Conservation (phyloP, 2,113 vertebrate genomes). For the Butorides virescens region DNA sequence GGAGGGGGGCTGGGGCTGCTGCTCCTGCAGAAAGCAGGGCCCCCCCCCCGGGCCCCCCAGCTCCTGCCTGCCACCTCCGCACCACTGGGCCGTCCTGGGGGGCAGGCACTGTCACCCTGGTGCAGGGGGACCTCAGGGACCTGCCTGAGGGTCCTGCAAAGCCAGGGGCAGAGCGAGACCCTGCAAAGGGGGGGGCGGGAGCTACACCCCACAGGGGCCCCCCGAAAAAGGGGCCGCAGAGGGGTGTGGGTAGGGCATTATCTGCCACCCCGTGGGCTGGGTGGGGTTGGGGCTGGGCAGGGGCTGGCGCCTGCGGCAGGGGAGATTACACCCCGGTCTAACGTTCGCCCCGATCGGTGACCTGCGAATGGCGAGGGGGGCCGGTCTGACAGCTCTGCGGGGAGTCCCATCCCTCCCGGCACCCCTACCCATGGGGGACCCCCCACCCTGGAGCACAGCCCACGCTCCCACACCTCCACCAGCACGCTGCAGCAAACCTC, state of each 20-base stretch:
- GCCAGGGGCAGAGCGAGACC: fast-evolving
- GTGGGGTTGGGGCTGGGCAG: background rate
- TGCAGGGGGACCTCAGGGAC: background rate
- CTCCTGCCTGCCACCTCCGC: background rate
- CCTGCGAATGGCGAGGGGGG: background rate
- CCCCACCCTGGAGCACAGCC: background rate
- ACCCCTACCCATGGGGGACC: background rate
- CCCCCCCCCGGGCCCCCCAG: too few species aligned
- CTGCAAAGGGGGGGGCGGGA: background rate
- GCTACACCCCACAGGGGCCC: background rate
- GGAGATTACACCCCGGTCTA: slow-evolving; percentile 22
- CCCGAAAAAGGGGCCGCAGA: background rate
- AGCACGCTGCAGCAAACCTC: fast-evolving
- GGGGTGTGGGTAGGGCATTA: background rate
- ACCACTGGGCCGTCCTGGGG: fast-evolving
- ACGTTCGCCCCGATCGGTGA: background rate
- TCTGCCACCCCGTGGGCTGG: background rate
- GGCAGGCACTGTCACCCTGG: fast-evolving
- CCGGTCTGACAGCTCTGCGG: fast-evolving
- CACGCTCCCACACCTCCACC: fast-evolving
- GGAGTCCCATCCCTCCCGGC: fast-evolving
- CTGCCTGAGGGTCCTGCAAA: background rate
- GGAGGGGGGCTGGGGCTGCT: background rate
- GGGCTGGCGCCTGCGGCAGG: background rate
- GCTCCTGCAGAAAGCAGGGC: background rate